Evolutionary conservation across 2,113 vertebrate genomes (phyloP).

Genomic region (Fukomys damarensis): DNA sequence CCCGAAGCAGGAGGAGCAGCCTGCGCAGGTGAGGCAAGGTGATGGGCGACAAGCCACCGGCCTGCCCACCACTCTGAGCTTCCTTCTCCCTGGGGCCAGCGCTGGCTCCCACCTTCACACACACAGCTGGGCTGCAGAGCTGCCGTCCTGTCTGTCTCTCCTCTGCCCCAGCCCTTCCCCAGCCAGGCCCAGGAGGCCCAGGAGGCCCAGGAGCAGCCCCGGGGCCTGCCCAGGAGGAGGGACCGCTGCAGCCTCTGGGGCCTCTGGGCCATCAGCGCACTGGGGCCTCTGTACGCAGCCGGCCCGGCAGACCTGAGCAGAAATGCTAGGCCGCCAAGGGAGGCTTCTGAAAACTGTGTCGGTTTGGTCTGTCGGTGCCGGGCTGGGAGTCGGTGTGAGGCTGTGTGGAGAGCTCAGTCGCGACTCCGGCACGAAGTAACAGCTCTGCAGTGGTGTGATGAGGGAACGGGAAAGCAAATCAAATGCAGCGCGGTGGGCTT

Average conservation of each 20-base stretch:
- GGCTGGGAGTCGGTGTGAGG: not conserved
- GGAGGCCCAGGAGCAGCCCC: not conserved
- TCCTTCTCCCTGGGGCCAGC: not conserved
- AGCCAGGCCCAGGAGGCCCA: rapidly evolving
- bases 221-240: rapidly evolving
- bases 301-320: not conserved
- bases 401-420: not conserved
- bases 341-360: not conserved
- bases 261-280: not conserved
- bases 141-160: not conserved
- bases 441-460: rapidly evolving
- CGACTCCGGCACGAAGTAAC: not conserved
- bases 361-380: not conserved
- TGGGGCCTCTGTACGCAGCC: not conserved
- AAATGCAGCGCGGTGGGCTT: not conserved
- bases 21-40: not conserved
- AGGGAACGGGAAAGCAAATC: not conserved
- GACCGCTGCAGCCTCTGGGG: rapidly evolving
- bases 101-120: not conserved
- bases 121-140: not conserved
- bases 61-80: rapidly evolving
- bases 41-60: not conserved
- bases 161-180: not conserved
- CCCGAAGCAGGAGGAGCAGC: too few relatives aligned
- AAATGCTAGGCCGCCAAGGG: not conserved